Conservation (phyloP, 2,797 vertebrate genomes). For the Eremophila alpestris region DNA sequence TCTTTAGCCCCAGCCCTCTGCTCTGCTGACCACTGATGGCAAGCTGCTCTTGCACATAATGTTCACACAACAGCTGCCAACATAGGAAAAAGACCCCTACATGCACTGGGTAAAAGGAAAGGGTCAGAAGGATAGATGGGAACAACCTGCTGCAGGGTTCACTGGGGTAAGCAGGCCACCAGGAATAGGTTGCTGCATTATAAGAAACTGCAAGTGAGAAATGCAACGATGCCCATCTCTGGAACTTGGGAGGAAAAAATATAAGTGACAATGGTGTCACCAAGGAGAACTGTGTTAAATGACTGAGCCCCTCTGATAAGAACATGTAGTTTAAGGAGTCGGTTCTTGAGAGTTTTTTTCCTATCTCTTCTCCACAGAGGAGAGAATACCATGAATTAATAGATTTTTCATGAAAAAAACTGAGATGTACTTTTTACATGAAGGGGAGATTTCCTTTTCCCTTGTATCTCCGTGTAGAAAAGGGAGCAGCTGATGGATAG, state of each 20-base stretch:
- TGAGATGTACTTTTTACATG: neutral
- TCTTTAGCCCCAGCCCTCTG: neutral
- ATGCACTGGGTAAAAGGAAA: neutral
- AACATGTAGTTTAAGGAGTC: neutral
- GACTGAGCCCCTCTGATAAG: neutral
- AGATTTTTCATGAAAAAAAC: neutral
- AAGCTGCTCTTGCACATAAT: neutral
- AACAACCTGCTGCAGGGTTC: neutral
- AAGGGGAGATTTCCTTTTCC: neutral
- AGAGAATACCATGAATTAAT: neutral
- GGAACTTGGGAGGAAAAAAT: neutral
- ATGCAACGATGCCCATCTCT: neutral
- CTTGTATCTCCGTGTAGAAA: neutral
- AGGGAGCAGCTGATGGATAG: neutral
- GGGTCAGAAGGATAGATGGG: neutral
- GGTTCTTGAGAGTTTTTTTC: neutral
- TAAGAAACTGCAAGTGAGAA: neutral
- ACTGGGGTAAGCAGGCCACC: neutral
- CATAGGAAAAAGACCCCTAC: fast-evolving
- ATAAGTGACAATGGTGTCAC: neutral
- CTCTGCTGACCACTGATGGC: neutral
- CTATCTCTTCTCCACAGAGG: neutral
- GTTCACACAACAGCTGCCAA: neutral
- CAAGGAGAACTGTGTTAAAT: neutral
- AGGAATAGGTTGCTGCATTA: neutral